Base-by-base conservation (phyloP, 2,113 vertebrate genomes). In the Myxocyprinus asiaticus region DNA sequence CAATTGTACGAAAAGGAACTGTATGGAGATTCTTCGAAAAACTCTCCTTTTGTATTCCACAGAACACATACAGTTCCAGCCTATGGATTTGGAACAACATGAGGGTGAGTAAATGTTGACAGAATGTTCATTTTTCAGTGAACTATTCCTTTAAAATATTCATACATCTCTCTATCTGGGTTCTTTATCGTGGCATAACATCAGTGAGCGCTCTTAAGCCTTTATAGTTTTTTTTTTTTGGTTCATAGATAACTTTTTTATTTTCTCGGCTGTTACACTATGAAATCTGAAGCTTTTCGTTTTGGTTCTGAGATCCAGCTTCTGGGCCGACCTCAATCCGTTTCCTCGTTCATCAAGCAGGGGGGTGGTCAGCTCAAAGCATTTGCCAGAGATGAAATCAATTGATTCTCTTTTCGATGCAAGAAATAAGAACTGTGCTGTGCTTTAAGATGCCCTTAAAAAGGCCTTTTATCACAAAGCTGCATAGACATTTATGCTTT, bases 341-440 rank as follows among this genome's bases (percentile, higher is more conserved):
- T 51, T 82, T 77, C 66, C 65, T 72, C 55, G 75, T 70, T 55
- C 69, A 85, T 79, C 82, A 12, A 72, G 53, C 33, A 56, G 71
- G 78, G 77, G 80, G 83, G 83, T 8, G 67, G 22, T 59, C 10
- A 33, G 22, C 22, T 62, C 62, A 65, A 73, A 80, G 75, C 71
- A 80, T 70, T 69, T 43, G 64, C 48, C 47, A 51, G 66, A 85
- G 71, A 83, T 80, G 70, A 65, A 79, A 61, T 4, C 3, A 72
- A 80, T 67, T 76, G 80, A 87, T 87, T 33, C 42, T 67, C 55
- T 76, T 70, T 81, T 85, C 68, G 22, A 33, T 33, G 22, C 22
- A 33, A 80, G 59, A 65, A 44, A 83, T 12, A 51, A 50, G 50
- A 63, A 43, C 65, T 76, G 58, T 53, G 15, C 8, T 9, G 45